phyloP scores from a whole-genome alignment of 2,113 vertebrate species.

The Lepisosteus oculatus region DNA sequence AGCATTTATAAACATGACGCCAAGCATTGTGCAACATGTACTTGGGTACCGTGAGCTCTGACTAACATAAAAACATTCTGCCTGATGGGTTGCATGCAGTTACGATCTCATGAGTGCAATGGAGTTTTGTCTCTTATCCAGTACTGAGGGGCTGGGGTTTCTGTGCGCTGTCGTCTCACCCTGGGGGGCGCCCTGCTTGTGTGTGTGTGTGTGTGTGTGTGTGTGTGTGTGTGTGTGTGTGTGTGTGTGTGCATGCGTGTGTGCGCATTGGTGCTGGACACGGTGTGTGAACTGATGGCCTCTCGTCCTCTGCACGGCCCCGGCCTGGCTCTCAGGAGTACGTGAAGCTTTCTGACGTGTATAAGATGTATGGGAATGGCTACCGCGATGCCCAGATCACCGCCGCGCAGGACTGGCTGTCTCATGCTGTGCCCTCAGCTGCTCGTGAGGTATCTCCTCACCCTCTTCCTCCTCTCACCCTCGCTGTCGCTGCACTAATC shows the following conservation, averaged over 20 bases:
- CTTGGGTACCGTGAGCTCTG: too few species aligned
- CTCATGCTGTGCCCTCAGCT: slow-evolving; percentile 59
- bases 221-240: not conserved
- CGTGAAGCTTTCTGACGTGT: slow-evolving; percentile 83
- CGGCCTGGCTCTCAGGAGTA: slow-evolving; percentile 71
- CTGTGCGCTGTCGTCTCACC: not conserved
- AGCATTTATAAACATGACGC: too few species aligned
- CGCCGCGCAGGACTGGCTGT: slow-evolving; percentile 54
- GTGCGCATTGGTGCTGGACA: slow-evolving; percentile 16
- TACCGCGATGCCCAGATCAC: slow-evolving; percentile 54
- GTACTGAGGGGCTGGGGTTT: too few species aligned
- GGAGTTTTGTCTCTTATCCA: too few species aligned
- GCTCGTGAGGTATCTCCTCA: slow-evolving; percentile 66
- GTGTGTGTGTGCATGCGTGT: slow-evolving; percentile 26
- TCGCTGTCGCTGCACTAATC: slow-evolving; percentile 65
- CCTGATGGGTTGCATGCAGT: too few species aligned
- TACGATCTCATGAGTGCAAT: too few species aligned
- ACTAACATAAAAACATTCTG: too few species aligned
- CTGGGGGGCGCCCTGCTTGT: not conserved
- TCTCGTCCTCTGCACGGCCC: slow-evolving; percentile 37
- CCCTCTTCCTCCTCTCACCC: slow-evolving; percentile 24
- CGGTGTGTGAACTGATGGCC: slow-evolving; percentile 25
- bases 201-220: slow-evolving; percentile 12
- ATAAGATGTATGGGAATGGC: slow-evolving; percentile 76
- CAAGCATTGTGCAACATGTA: too few species aligned